phyloP scores from a whole-genome alignment of 2,797 vertebrate genomes.

The Perodicticus potto region DNA sequence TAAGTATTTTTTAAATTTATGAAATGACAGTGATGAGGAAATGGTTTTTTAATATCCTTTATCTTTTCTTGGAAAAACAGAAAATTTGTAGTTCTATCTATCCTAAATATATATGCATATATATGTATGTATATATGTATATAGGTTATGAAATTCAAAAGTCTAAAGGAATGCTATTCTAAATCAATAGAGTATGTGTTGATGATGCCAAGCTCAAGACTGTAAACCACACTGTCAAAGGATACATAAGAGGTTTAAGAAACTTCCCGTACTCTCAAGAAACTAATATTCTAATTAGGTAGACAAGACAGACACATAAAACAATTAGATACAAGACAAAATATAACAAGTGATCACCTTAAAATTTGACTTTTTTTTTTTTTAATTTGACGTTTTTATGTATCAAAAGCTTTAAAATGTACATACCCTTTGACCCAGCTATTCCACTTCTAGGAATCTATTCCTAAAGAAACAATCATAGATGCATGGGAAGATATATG shows the following conservation, averaged over 20 bases:
- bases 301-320: constrained; percentile 80
- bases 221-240: constrained; percentile 60
- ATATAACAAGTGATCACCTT: constrained; percentile 78
- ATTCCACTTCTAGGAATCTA: constrained; percentile 84
- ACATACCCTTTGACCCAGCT: constrained; percentile 85
- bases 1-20: constrained; percentile 66
- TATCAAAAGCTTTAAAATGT: constrained; percentile 81
- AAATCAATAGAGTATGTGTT: constrained; percentile 55
- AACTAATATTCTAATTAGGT: constrained; percentile 65
- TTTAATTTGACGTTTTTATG: constrained; percentile 79
- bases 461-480: constrained; percentile 83
- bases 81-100: constrained; percentile 62
- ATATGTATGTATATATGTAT: not conserved
- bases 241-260: constrained; percentile 47
- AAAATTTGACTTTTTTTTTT: constrained; percentile 79
- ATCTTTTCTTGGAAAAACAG: constrained; percentile 62
- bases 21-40: constrained; percentile 39
- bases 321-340: constrained; percentile 78
- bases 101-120: not conserved
- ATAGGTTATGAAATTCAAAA: constrained; percentile 45
- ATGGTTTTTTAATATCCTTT: constrained; percentile 62
- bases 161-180: constrained; percentile 56
- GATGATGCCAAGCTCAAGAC: constrained; percentile 42
- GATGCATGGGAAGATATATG: constrained; percentile 72
- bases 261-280: constrained; percentile 68